Evolutionary conservation across 2,797 vertebrate species (phyloP).

Genomic region (Rhinoraja longicauda): DNA sequence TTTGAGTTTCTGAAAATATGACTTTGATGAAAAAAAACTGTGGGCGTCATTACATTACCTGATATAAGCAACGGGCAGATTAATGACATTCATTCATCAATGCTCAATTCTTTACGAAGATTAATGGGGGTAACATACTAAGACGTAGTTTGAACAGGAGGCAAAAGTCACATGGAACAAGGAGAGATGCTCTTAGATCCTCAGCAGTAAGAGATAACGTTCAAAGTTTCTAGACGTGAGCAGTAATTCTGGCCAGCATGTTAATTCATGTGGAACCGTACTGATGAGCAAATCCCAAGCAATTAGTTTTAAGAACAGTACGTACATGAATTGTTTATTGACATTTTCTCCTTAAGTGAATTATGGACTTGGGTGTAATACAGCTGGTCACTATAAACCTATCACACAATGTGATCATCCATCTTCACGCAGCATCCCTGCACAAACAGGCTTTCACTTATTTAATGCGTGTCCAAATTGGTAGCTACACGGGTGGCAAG

Average conservation of each 20-base stretch:
- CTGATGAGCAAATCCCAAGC: no score
- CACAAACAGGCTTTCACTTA: background rate
- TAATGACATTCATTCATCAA: background rate
- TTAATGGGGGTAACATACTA: background rate
- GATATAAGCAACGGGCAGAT: background rate
- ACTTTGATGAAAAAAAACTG: background rate
- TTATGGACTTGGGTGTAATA: background rate
- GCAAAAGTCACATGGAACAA: background rate
- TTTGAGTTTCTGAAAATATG: background rate
- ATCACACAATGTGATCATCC: background rate
- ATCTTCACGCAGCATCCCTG: background rate
- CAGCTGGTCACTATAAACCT: background rate
- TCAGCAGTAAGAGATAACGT: background rate
- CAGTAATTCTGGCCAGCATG: background rate
- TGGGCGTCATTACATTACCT: background rate
- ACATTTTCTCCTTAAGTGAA: background rate
- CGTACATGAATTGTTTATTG: background rate
- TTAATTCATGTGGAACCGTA: background rate
- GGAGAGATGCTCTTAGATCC: background rate
- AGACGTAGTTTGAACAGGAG: background rate
- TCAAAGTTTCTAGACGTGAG: background rate
- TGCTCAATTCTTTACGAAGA: background rate
- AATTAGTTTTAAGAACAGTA: background rate
- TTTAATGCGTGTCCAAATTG: no score
- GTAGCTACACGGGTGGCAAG: no score